A percentile compares a stretch with the other conserved stretches of the same genome.
Conservation (phyloP, 2,888 invertebrate species). For the Hirtodrosophila trivittata region DNA sequence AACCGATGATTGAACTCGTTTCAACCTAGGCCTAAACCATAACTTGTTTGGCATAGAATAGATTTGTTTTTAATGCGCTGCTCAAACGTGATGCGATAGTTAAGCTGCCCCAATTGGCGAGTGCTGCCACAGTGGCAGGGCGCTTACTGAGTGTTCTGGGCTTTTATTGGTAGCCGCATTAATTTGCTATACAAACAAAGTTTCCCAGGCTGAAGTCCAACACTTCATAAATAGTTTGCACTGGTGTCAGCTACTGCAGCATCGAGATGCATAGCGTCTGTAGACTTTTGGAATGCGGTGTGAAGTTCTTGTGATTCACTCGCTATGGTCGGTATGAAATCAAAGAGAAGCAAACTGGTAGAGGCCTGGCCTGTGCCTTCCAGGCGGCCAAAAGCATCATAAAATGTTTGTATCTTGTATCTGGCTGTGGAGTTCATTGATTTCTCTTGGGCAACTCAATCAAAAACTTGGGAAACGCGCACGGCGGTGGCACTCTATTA, state of each 20-base stretch:
- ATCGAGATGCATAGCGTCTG: constrained; percentile 17
- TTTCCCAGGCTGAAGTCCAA: constrained; percentile 33
- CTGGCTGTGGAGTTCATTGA: constrained; percentile 69
- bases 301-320: constrained; percentile 75
- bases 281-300: constrained; percentile 46
- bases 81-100: constrained; percentile 21
- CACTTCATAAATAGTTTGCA: constrained; percentile 75
- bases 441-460: constrained; percentile 63
- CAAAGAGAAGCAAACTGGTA: too few relatives aligned
- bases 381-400: constrained; percentile 63
- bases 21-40: neutral
- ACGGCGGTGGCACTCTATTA: constrained; percentile 80
- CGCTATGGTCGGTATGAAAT: constrained; percentile 69
- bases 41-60: constrained; percentile 6
- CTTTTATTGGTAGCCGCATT: constrained; percentile 56
- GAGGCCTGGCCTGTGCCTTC: constrained; percentile 8
- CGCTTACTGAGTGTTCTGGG: constrained; percentile 9
- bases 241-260: constrained; percentile 62
- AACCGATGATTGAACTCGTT: constrained; percentile 10
- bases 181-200: constrained; percentile 70
- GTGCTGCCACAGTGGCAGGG: neutral
- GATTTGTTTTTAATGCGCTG: constrained; percentile 6
- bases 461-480: constrained; percentile 73
- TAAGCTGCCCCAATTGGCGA: constrained; percentile 13
- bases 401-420: constrained; percentile 56